These are phyloP conservation scores for Rhopalosiphum maidis DNA, from an alignment of 1,140 invertebrate species.

Conservation along the genomic window DNA sequence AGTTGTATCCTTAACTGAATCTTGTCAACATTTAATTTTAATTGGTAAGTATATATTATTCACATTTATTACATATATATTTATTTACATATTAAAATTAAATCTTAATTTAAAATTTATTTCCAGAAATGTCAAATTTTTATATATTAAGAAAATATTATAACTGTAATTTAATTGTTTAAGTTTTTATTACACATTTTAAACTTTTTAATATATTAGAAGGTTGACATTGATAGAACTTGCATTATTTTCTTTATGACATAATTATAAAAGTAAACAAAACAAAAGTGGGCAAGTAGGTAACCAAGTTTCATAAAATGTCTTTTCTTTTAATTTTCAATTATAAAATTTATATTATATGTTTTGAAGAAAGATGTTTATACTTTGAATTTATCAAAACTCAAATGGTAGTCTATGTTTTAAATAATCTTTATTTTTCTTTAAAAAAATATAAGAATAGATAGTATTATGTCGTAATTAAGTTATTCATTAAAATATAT, in stretches of 20 bases:
- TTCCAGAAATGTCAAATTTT: not conserved
- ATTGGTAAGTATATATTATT: conserved; percentile 66
- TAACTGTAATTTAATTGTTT: not conserved
- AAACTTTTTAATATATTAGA: not conserved
- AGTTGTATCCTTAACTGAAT: conserved; percentile 71
- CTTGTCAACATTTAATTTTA: conserved; percentile 80
- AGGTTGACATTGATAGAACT: no score
- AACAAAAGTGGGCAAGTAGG: not conserved
- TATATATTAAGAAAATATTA: not conserved
- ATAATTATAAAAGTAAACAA: not conserved
- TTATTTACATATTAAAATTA: not conserved
- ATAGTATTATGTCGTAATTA: not conserved
- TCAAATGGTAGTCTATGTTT: not conserved
- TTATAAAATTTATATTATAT: not conserved
- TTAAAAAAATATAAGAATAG: not conserved
- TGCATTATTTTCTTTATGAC: no score
- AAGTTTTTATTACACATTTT: not conserved
- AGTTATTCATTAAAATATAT: conserved; percentile 7
- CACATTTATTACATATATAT: not conserved
- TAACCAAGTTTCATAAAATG: not conserved
- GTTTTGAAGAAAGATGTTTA: not conserved
- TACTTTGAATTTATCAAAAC: not conserved
- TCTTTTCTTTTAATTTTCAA: not conserved
- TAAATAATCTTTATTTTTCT: not conserved
- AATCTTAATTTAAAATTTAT: not conserved